These are phyloP conservation scores for Pteronotus mesoamericanus DNA, from an alignment of 2,797 vertebrate species.

Conservation along the genomic window DNA sequence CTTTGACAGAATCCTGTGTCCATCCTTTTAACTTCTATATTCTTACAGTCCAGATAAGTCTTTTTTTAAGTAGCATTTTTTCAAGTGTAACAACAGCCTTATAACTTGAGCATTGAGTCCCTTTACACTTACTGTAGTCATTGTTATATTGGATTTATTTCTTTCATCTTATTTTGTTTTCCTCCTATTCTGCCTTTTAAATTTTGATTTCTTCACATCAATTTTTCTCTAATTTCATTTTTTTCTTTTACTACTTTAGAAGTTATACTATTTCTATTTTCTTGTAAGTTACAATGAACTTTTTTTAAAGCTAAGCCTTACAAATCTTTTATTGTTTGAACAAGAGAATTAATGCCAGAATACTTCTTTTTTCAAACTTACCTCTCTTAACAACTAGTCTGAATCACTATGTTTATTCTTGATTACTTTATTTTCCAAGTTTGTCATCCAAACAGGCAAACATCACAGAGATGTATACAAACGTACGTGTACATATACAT, in stretches of 20 bases:
- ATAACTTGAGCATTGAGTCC: neutral
- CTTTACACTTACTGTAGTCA: neutral
- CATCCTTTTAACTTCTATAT: neutral
- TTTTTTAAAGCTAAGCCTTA: conserved; percentile 1
- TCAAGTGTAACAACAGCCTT: neutral
- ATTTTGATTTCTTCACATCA: too few relatives aligned
- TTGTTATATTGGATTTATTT: too few relatives aligned
- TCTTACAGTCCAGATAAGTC: neutral
- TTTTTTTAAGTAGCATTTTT: neutral
- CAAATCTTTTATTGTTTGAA: conserved; percentile 26
- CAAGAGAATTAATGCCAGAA: neutral
- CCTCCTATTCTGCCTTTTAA: neutral
- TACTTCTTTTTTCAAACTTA: neutral
- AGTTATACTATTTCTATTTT: too few relatives aligned
- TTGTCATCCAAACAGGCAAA: conserved; percentile 20
- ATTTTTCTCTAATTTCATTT: neutral
- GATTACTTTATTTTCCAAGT: conserved; percentile 53
- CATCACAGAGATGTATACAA: conserved; percentile 55
- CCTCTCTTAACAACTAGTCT: conserved; percentile 4
- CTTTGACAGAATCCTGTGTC: neutral
- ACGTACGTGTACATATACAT: conserved; percentile 59
- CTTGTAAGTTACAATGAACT: neutral
- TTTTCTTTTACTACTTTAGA: too few relatives aligned
- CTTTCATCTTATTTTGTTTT: neutral
- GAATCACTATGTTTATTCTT: conserved; percentile 58